Evolutionary conservation across 2,888 invertebrate genomes (phyloP).

Genomic region (Notodonta ziczac): DNA sequence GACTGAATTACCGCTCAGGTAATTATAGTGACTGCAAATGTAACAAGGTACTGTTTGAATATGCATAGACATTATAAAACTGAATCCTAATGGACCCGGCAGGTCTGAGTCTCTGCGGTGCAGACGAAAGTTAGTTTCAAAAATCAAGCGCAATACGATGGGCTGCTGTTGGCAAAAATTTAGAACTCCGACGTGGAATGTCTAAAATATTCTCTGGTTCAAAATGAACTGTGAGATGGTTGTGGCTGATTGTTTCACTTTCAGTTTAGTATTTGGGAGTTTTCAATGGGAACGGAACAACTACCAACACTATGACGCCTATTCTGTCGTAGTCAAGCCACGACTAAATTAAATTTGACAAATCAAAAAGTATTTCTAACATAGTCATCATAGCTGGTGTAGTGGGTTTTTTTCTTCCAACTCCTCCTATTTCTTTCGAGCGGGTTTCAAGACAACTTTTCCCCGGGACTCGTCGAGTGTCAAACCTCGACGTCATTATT

Average conservation of each 20-base stretch:
- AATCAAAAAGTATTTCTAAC: too few relatives aligned
- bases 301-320: too few relatives aligned
- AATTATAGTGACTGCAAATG: background rate
- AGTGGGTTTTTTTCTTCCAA: too few relatives aligned
- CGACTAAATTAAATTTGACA: too few relatives aligned
- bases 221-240: slow-evolving; percentile 26
- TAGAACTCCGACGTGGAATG: slow-evolving; percentile 55
- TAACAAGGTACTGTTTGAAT: slow-evolving; percentile 57
- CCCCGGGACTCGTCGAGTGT: too few relatives aligned
- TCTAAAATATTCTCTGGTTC: slow-evolving; percentile 40
- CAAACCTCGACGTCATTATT: too few relatives aligned
- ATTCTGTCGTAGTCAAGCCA: too few relatives aligned
- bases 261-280: background rate
- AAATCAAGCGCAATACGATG: slow-evolving; percentile 61
- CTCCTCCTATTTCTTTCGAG: too few relatives aligned
- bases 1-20: background rate
- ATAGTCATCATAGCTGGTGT: too few relatives aligned
- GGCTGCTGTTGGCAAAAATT: slow-evolving; percentile 61
- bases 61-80: slow-evolving; percentile 71
- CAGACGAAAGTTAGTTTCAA: slow-evolving; percentile 67
- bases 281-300: too few relatives aligned
- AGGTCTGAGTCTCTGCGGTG: slow-evolving; percentile 58
- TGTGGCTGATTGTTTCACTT: slow-evolving; percentile 15
- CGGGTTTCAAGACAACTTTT: too few relatives aligned
- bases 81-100: slow-evolving; percentile 53